Evolutionary conservation across 2,113 vertebrate genomes (phyloP), one percentile per base, ranked within the genome.

Genomic region (Microcebus ravelobensis): DNA sequence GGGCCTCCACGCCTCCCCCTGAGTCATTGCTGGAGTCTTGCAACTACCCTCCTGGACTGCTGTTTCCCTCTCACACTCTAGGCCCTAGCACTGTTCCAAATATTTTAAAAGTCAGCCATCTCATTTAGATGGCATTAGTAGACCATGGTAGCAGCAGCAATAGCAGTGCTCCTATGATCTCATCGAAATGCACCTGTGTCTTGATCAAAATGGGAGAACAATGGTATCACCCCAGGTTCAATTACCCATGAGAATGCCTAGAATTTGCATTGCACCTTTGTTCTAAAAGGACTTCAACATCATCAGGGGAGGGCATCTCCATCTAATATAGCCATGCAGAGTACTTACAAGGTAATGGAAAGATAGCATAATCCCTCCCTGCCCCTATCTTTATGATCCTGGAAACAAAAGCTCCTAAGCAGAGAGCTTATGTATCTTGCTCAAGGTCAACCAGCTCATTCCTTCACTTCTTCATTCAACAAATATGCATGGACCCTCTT

Each of bases 151-250:
- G 20, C 36, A 93, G 23, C 36, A 91, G 48, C 42, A 39, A 29
- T 18, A 91, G 48, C 42, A 39, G 31, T 15, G 71, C 74, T 96
- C 25, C 81, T 84, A 45, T 50, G 63, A 93, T 74, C 59, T 87
- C 92, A 93, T 81, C 52, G 94, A 63, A 92, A 94, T 93, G 97
- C 70, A 94, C 80, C 63, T 59, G 8, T n/a, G 8, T 95, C 86
- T 96, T 39, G 12, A 65, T 42, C 31, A 88, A 95, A 70, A 77
- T 50, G 52, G 13, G 39, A 95, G 45, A 92, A 95, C 29, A 80
- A 71, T 96, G 17, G 39, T 87, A 48, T 92, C 74, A 63, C 8
- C 89, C 82, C 57, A 89, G 31, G 39, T n/a, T 87, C 80, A 57
- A 73, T 42, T n/a, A 42, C 87, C 84, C 90, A 81, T 67, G 67